Base-by-base conservation (phyloP, 92 coral and sea anemone genomes). In the Actinernus sp. region DNA sequence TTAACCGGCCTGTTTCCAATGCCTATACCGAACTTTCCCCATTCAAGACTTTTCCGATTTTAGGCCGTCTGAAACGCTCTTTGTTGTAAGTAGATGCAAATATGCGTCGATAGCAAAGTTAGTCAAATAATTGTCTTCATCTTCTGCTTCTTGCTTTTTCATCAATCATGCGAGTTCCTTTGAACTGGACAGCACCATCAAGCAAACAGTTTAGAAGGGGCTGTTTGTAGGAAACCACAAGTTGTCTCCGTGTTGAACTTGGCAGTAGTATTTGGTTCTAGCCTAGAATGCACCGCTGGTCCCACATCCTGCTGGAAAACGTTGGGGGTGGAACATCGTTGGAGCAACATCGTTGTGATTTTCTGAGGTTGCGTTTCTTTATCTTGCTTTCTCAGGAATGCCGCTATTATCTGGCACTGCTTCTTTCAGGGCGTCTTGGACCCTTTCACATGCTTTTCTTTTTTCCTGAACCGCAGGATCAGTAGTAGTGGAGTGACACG, bases 61-160 rank as follows among this genome's bases (percentile, higher is more conserved):
- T 32, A 25, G 12, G 62, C 62, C 27, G 33, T 68, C 26, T 26
- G n/a, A n/a, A n/a, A n/a, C n/a, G n/a, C n/a, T 46, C 22, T 13
- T 22, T 26, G 44, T 33, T 20, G 3, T 1, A 32, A 74, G 24
- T 33, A 80, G 66, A 3, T 61, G 28, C 56, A 82, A 41, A 51
- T 73, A 82, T 2, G 55, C 58, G n/a, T 73, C 88, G 49, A 69
- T n/a, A n/a, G n/a, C n/a, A n/a, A n/a, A n/a, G n/a, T n/a, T n/a
- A n/a, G n/a, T n/a, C n/a, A n/a, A n/a, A 33, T 65, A 74, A 23
- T 82, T 84, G 13, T 84, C 85, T 64, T 78, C 63, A 16, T 55
- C 59, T 12, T 49, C 22, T 32, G n/a, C n/a, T n/a, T n/a, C n/a
- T n/a, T n/a, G n/a, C 64, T 36, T 40, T 43, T 37, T 29, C 17